Evolutionary conservation across 2,888 invertebrate species (phyloP), one percentile per base, ranked within the genome.

Genomic region (Schrankia costaestrigalis): DNA sequence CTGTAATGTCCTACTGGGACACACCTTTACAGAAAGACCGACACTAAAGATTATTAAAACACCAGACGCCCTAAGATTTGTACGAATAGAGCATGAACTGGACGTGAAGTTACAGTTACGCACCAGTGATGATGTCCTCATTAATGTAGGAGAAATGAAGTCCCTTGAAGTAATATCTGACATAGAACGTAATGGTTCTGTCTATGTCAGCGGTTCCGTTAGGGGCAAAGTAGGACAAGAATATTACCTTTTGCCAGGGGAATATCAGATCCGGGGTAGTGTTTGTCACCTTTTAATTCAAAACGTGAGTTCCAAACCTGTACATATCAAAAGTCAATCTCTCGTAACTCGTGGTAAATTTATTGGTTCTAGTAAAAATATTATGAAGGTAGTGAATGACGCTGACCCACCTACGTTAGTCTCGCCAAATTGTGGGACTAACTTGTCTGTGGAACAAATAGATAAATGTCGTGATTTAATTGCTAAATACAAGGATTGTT

Each of bases 11-110:
- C 25, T 50, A 10, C 13, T 46, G 10, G 44, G 44, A 1, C 42
- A 46, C 17, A 36, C 26, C 3, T 44, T 44, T 31, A 46, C 46
- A 1, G 46, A 44, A 35, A 36, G 29, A 15, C 35, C 50, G 1
- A 6, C 24, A 4, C 28, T 46, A 11, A 17, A 26, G 8, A 41
- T 46, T n/a, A 40, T 22, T 2, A 50, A 50, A 26, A 44, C 49
- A 5, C 8, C 31, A 8, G 23, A 29, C 4, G 13, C 36, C 2
- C n/a, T 44, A 1, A 35, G 25, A 3, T 40, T 46, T 28, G 11
- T 35, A 31, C 3, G 24, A 28, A 11, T 25, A 2, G 7, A 4
- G 2, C 4, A 25, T 8, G 8, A 9, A 12, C 5, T 5, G 2
- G 5, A 2, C 6, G 5, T 22, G 3, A 31, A 31, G 11, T 12